Base-by-base conservation (phyloP, 2,888 invertebrate genomes). In the Diaperis boleti region DNA sequence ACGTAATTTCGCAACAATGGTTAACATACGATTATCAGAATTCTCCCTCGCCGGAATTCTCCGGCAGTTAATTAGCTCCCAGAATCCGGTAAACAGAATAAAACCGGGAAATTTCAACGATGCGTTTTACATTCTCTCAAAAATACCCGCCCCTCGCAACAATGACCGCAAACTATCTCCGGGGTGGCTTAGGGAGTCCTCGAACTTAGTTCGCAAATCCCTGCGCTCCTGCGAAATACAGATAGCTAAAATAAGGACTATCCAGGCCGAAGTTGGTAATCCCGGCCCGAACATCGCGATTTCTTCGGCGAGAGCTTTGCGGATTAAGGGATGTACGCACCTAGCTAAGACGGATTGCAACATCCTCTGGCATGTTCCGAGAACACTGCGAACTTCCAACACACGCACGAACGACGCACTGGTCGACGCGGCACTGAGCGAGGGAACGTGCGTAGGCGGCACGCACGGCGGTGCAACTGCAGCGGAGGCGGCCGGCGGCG, bases 401-500 rank as follows among this genome's bases (percentile, higher is more conserved):
- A 65, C 67, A 65, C 66, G 72, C 72, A 74, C 75, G 77, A 70
- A 70, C 74, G 74, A n/a, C n/a, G n/a, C n/a, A n/a, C n/a, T n/a
- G n/a, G n/a, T n/a, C 72, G 55, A 47, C 52, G 18, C 10, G 14
- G 29, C 31, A 37, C 68, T 69, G 31, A 10, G 59, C 63, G 37
- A n/a, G n/a, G n/a, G n/a, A 60, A 77, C 69, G 71, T 74, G 77
- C 75, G 75, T 75, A 70, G 59, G 67, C 67, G 62, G 65, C 76
- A 76, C 77, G 76, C 76, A 77, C 74, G 62, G 62, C 69, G 72
- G 73, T 79, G 78, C 78, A 77, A 80, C 80, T 80, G 79, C 77
- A 76, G 74, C 73, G 67, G 65, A 70, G 68, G 50, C 54, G 11
- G 61, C 60, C 61, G 69, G 59, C 67, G 64, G 59, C 64, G 67